A percentile compares a stretch with the other conserved stretches of the same genome.
Conservation (phyloP, 37 sponge, comb jelly and placozoan genomes). For the Haliclona indistincta region DNA sequence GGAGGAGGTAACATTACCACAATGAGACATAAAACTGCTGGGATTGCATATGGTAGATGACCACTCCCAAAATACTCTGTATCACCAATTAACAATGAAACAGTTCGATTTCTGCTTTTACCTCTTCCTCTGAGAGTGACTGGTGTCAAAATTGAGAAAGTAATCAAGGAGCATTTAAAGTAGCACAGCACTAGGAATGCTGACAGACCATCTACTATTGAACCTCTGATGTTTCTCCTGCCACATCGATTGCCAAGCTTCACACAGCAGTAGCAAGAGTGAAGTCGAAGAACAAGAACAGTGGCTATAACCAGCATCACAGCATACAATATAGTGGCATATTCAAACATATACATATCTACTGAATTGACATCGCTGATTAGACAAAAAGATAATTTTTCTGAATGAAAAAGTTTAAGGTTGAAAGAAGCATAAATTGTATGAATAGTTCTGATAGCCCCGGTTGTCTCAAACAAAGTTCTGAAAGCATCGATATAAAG, state of each 20-base stretch:
- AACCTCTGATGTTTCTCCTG: neutral
- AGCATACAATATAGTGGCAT: conserved; percentile 39
- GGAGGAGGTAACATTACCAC: neutral
- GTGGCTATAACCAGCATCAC: neutral
- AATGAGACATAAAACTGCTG: neutral
- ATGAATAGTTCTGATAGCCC: neutral
- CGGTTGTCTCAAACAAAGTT: neutral
- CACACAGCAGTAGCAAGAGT: neutral
- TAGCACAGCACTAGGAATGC: neutral
- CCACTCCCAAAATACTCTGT: neutral
- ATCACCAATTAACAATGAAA: neutral
- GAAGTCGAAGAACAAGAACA: neutral
- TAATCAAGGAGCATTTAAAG: neutral
- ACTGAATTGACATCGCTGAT: conserved; percentile 14
- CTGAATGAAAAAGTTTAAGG: conserved; percentile 16
- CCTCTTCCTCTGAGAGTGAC: neutral
- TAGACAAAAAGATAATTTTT: conserved; percentile 32
- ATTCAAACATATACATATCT: conserved; percentile 9
- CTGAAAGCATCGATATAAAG: conserved; percentile 2
- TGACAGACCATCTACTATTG: neutral
- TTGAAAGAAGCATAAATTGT: conserved; percentile 17
- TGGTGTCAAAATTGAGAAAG: neutral
- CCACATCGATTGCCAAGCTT: neutral
- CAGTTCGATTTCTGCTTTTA: neutral
- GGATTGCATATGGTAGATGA: neutral